phyloP scores from a whole-genome alignment of 1,140 invertebrate genomes.

The Calosoma granatense region DNA sequence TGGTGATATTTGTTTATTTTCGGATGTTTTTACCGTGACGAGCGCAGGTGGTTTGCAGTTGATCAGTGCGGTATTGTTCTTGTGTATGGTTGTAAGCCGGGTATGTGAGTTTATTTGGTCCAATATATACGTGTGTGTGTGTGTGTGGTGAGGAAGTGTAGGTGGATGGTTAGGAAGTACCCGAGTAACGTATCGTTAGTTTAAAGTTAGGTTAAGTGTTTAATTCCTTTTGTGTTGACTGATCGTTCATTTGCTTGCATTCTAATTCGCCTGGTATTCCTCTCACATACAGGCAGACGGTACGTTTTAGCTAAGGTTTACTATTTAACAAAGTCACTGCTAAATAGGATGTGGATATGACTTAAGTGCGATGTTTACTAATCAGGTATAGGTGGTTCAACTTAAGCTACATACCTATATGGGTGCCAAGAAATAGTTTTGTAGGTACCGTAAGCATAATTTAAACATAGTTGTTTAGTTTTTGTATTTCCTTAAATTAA shows the following conservation, averaged over 20 bases:
- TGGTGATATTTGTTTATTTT: not conserved
- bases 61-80: not conserved
- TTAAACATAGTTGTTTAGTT: no score
- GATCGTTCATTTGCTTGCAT: not conserved
- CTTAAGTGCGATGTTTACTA: no score
- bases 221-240: not conserved
- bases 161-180: not conserved
- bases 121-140: not conserved
- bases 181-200: not conserved
- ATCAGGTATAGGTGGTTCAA: no score
- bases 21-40: not conserved
- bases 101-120: not conserved
- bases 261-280: no score
- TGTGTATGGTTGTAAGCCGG: not conserved
- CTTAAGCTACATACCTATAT: no score
- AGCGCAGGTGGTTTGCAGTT: constrained; percentile 1
- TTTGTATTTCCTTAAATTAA: no score
- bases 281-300: no score
- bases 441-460: no score
- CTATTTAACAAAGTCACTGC: no score
- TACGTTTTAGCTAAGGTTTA: no score
- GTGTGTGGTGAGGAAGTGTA: not conserved
- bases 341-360: no score
- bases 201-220: not conserved
- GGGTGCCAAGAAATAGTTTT: no score